These are phyloP conservation scores for Blastobasis lacticolella DNA, from an alignment of 2,888 invertebrate genomes.

Conservation along the genomic window DNA sequence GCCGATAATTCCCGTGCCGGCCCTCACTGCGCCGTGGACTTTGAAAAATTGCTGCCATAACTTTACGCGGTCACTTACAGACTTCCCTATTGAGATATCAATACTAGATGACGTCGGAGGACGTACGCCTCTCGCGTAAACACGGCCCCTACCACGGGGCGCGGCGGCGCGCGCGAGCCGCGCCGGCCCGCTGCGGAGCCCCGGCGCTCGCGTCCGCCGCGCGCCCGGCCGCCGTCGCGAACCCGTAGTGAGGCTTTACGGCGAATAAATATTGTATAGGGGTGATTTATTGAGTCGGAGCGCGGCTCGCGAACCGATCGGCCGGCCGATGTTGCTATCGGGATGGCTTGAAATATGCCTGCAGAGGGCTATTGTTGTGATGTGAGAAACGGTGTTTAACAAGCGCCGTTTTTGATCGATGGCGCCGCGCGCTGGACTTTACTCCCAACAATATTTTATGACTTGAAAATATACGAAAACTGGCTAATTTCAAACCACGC, in stretches of 20 bases:
- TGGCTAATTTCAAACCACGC: constrained; percentile 28
- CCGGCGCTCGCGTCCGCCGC: not conserved
- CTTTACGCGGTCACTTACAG: constrained; percentile 66
- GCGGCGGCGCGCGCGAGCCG: not conserved
- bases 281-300: constrained; percentile 66
- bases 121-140: constrained; percentile 50
- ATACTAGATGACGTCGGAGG: constrained; percentile 58
- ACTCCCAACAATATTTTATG: constrained; percentile 49
- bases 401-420: constrained; percentile 62
- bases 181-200: constrained; percentile 26
- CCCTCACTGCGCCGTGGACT: constrained; percentile 41
- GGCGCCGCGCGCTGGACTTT: constrained; percentile 40
- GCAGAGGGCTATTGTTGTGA: constrained; percentile 67
- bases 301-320: constrained; percentile 54
- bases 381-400: constrained; percentile 72
- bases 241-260: constrained; percentile 47
- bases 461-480: constrained; percentile 51
- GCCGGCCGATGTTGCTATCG: constrained; percentile 62
- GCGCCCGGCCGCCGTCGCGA: constrained; percentile 25
- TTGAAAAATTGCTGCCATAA: constrained; percentile 67
- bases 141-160: constrained; percentile 27
- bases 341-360: constrained; percentile 70
- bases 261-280: constrained; percentile 71
- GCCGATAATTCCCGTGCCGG: constrained; percentile 39
- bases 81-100: constrained; percentile 73